Base-by-base conservation (phyloP, 2,113 vertebrate genomes). In the Chamaetylas fuelleborni region DNA sequence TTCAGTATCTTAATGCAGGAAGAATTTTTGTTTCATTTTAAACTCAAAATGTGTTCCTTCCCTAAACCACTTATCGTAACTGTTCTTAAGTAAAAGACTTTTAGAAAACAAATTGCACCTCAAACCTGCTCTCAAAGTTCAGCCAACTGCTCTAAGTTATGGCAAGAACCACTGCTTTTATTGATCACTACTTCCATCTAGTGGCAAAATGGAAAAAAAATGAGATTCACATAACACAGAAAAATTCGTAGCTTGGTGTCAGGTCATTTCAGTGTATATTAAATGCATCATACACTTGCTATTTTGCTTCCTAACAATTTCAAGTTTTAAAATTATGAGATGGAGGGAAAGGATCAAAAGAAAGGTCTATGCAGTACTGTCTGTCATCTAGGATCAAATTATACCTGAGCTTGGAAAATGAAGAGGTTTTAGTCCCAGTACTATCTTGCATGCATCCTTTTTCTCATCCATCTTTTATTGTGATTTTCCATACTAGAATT, bases 121-220 rank as follows among this genome's bases (percentile, higher is more conserved):
- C 66, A 47, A 70, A 51, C 73, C 20, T 54, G 31, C 53, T 60
- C 7, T 50, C 8, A 4, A 54, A 81, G 11, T 38, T 74, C 48
- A 45, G 9, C 29, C 29, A 43, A 13, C 10, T 74, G 9, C 29
- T 60, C 8, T 4, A n/a, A 36, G 12, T 16, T 26, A 64, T 0
- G 1, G n/a, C 5, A 18, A 12, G 16, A 84, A 72, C 22, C 0
- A 1, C 28, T 33, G 4, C 5, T 80, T 94, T 77, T 45, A 38
- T 61, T 51, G 19, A 45, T 70, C 81, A 85, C 16, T 82, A 58
- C 61, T 89, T 85, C 96, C 96, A 95, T 29, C 94, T 95, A 95
- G 71, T 40, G 95, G 81, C 29, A 88, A 54, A 82, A 82, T 4
- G 12, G 45, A 86, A 90, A 80, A 91, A 58, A 8, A 86, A 22